Evolutionary conservation across 2,797 vertebrate genomes (phyloP), one percentile per base, ranked within the genome.

Genomic region (Telmatherina bonti): DNA sequence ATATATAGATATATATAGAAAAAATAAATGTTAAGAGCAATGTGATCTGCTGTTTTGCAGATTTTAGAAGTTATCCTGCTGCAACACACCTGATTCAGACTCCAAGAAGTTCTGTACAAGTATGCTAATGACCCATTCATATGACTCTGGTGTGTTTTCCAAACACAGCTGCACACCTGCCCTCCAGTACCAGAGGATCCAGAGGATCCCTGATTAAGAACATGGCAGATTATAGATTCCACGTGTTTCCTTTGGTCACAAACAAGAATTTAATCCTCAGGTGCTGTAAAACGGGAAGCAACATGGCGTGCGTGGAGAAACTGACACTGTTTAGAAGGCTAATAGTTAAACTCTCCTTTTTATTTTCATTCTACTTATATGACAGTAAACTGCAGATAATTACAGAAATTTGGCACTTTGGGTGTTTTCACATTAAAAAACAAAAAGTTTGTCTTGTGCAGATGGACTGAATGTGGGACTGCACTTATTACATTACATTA

Each of bases 161-260:
- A 15, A 38, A 38, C 15, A 4, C 13, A 15, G 36, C 13, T 15
- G 36, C 4, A 38, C 2, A 15, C 13, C 15, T 5, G 13, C 36
- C 36, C 36, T 38, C 36, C 15, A 38, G 36, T 38, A 38, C 36
- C 36, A n/a, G n/a, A 38, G 4, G 15, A 16, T 38, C 16, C 8
- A n/a, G n/a, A 18, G 38, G 38, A 16, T 41, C 38, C 16, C 15
- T 41, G 15, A 41, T 41, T 41, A 6, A 41, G 16, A 41, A 41
- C 2, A 15, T 26, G 24, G 15, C 26, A 15, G 22, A 51, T 22
- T 5, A 11, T 10, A 49, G 47, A 7, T n/a, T 49, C 9, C n/a
- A 7, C n/a, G 1, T 10, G 4, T 24, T 3, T 45, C 15, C 33
- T 70, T 78, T 74, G 16, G 60, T 76, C 66, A 76, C 76, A 72